These are phyloP conservation scores for Danio albolineatus DNA, from an alignment of 2,797 vertebrate genomes.

Conservation along the genomic window DNA sequence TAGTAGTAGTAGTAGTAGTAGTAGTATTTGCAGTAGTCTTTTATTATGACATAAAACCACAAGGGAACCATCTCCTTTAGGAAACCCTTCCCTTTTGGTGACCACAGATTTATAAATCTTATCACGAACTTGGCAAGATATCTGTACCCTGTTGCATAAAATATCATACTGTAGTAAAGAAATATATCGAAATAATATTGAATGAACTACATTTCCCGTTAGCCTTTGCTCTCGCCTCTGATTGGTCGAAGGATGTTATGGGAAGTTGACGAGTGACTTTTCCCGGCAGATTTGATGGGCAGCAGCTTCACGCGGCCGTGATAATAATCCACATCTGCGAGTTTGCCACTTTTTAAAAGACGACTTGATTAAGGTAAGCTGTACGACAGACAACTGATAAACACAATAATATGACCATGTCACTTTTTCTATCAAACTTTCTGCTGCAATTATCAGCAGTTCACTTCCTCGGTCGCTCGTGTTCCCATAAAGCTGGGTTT, in stretches of 20 bases:
- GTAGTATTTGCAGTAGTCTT: too few species aligned
- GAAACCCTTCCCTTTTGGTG: too few species aligned
- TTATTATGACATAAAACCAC: too few species aligned
- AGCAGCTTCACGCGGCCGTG: slow-evolving; percentile 8
- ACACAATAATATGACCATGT: neutral
- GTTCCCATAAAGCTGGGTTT: neutral
- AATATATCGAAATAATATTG: too few species aligned
- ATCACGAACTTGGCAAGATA: too few species aligned
- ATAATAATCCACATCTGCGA: neutral
- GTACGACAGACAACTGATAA: neutral
- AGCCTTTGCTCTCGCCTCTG: slow-evolving; percentile 13
- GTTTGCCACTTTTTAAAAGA: neutral
- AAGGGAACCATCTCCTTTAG: too few species aligned
- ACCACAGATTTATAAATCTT: too few species aligned
- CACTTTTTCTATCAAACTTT: neutral
- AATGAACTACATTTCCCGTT: slow-evolving; percentile 46
- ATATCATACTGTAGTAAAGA: too few species aligned
- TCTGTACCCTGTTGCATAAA: too few species aligned
- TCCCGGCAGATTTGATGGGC: slow-evolving; percentile 37
- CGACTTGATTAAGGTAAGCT: slow-evolving; percentile 33
- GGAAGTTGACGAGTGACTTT: slow-evolving; percentile 13
- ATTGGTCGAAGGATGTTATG: slow-evolving; percentile 47
- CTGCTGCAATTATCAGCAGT: neutral
- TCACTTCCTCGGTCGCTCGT: neutral
- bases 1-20: too few species aligned